Conservation (phyloP, 2,113 vertebrate genomes). For the Toxotes jaculatrix region DNA sequence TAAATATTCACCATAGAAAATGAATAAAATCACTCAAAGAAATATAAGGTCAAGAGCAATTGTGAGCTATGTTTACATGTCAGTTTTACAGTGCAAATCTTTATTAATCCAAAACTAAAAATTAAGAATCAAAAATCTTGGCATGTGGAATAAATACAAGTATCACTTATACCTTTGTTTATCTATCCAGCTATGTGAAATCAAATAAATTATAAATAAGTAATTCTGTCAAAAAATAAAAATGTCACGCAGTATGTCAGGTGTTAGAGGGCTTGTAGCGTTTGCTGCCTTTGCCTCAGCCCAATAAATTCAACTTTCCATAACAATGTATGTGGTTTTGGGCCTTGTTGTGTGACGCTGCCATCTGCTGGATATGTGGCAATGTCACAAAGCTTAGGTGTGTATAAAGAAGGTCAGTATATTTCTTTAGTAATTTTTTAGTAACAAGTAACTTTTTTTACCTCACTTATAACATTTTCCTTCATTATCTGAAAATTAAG, state of each 20-base stretch:
- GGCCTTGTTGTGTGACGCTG: constrained; percentile 40
- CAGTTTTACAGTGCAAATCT: not conserved
- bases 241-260: not conserved
- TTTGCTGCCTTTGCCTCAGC: not conserved
- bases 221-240: not conserved
- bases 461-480: not conserved
- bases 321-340: rapidly evolving
- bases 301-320: not conserved
- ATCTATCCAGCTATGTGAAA: not conserved
- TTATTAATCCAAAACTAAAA: not conserved
- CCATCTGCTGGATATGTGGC: constrained; percentile 70
- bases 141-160: not conserved
- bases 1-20: not conserved
- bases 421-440: not conserved
- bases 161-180: not conserved
- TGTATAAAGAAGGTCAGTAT: not conserved
- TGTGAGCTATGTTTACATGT: not conserved
- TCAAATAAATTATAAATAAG: not conserved
- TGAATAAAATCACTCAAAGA: not conserved
- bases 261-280: too few species aligned
- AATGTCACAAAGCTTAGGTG: not conserved
- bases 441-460: too few species aligned
- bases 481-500: not conserved
- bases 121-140: not conserved
- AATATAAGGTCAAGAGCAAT: not conserved